Base-by-base conservation (phyloP, 2,113 vertebrate genomes). In the Poicephalus meyeri region DNA sequence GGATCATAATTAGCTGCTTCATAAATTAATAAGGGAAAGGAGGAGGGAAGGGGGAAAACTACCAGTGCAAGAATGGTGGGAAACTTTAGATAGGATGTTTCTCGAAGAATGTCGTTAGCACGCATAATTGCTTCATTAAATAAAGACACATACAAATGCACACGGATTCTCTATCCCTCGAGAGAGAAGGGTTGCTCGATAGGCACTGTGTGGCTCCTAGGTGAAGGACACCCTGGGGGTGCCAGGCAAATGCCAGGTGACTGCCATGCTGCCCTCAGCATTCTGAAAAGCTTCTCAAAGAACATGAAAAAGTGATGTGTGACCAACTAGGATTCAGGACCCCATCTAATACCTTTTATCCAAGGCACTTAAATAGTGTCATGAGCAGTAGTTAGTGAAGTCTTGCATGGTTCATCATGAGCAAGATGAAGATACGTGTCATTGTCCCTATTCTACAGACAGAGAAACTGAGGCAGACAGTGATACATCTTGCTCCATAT, bases 11-110 rank as follows among this genome's bases (percentile, higher is more conserved):
- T 98, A 98, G 97, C 97, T 93, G 93, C 96, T 97, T 98, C 96
- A 97, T 98, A 98, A 98, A 98, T 98, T 98, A 98, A 98, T 98
- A 98, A 98, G 98, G 95, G 87, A 95, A 95, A 96, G 94, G 94
- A 94, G 96, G 95, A 95, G 95, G 89, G 93, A 89, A 94, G 92
- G 87, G 93, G 97, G 92, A 97, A 90, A 97, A 95, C 96, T 88
- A 92, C 96, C 91, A 94, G 90, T 68, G 83, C 94, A 94, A 97
- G 95, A 97, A 97, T 97, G 97, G 97, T 98, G 98, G 98, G 98
- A 98, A 98, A 98, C 97, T 93, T 98, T 97, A 87, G 97, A 98
- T 98, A 97, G 97, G 96, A 89, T 96, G 97, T 98, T 97, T 98
- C 97, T 98, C 74, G 88, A 98, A 97, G 97, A 97, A 98, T 95